Evolutionary conservation across 2,113 vertebrate genomes (phyloP).

Genomic region (Choloepus hoffmanni): DNA sequence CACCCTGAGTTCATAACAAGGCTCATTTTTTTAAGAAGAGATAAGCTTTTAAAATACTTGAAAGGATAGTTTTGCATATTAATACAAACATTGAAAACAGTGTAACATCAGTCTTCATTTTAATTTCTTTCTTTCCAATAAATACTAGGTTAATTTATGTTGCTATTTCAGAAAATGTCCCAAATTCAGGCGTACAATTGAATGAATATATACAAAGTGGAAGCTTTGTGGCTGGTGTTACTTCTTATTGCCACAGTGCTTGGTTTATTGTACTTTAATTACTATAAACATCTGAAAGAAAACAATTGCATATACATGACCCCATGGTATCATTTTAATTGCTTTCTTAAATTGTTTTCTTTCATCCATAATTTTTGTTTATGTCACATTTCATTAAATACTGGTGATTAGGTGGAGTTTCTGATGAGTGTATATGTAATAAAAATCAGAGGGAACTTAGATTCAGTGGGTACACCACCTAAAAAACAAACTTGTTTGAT

Average conservation of each 20-base stretch:
- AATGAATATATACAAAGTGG: neutral
- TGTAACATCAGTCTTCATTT: neutral
- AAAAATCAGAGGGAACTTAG: slow-evolving; percentile 42
- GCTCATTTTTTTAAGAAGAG: neutral
- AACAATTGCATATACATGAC: neutral
- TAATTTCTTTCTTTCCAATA: slow-evolving; percentile 29
- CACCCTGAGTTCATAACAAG: neutral
- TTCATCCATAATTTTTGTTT: neutral
- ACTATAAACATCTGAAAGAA: slow-evolving; percentile 37
- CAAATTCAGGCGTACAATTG: neutral
- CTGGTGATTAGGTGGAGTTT: slow-evolving; percentile 9
- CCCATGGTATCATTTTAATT: neutral
- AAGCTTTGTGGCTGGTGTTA: neutral
- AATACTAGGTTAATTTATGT: slow-evolving; percentile 26
- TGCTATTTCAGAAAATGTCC: neutral
- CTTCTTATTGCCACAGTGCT: neutral
- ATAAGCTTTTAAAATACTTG: slow-evolving; percentile 25
- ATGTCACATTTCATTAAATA: slow-evolving; percentile 39
- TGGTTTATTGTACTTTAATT: neutral
- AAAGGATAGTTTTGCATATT: slow-evolving; percentile 18
- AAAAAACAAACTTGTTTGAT: slow-evolving; percentile 32
- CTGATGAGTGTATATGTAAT: neutral
- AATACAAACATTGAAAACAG: neutral
- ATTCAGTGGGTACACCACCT: neutral
- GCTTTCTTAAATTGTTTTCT: slow-evolving; percentile 50